These are phyloP conservation scores for Bimastos eiseni DNA, from an alignment of 2,888 invertebrate genomes.

Conservation along the genomic window DNA sequence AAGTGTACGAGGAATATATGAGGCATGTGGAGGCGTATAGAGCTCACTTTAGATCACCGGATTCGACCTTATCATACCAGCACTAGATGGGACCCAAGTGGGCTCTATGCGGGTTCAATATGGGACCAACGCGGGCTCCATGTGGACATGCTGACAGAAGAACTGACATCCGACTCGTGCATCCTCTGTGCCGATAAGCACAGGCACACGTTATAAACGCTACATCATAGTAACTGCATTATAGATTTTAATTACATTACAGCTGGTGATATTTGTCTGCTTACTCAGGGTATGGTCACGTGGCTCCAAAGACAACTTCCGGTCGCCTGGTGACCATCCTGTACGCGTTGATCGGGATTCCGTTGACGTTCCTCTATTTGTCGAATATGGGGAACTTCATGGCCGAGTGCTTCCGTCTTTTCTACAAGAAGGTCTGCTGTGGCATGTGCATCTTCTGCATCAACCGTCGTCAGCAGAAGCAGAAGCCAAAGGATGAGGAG, in stretches of 20 bases:
- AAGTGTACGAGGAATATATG: no score
- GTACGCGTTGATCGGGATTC: slow-evolving; percentile 50
- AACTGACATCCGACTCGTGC: no score
- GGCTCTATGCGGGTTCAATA: no score
- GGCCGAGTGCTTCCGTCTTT: slow-evolving; percentile 47
- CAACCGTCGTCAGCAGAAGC: not conserved
- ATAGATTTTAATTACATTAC: not conserved
- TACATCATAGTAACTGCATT: no score
- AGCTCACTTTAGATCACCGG: no score
- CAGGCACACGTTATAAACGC: no score
- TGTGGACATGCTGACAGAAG: no score
- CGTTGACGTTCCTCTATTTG: slow-evolving; percentile 49
- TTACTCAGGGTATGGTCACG: slow-evolving; percentile 48
- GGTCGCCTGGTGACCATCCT: slow-evolving; percentile 49
- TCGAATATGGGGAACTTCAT: slow-evolving; percentile 51
- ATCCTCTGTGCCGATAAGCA: no score
- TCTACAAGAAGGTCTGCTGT: slow-evolving; percentile 48
- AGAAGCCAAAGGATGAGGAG: not conserved
- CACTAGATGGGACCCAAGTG: no score
- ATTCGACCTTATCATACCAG: no score
- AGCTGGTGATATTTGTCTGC: not conserved
- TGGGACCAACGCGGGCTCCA: no score
- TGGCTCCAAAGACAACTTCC: slow-evolving; percentile 48
- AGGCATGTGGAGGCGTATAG: no score
- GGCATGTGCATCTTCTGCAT: slow-evolving; percentile 42